Evolutionary conservation across 2,888 invertebrate species (phyloP).

Genomic region (Cataglyphis cursor): DNA sequence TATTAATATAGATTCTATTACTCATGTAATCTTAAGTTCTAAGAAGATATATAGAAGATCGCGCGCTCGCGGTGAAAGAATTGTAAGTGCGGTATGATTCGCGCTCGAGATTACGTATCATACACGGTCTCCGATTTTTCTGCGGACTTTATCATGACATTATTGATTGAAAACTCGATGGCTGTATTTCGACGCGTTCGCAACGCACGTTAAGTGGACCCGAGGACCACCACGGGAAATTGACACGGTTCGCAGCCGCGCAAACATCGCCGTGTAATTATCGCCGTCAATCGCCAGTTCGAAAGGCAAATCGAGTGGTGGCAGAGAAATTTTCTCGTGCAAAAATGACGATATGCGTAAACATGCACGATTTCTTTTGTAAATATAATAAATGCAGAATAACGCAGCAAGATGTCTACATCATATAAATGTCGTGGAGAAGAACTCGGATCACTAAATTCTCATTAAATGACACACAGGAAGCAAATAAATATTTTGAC

Average conservation of each 20-base stretch:
- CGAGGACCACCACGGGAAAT: conserved; percentile 49
- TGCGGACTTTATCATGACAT: conserved; percentile 25
- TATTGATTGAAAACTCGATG: conserved; percentile 55
- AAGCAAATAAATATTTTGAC: conserved; percentile 1
- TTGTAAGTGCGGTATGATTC: neutral
- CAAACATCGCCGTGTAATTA: conserved; percentile 60
- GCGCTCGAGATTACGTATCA: neutral
- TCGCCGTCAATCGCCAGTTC: conserved; percentile 52
- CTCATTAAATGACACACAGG: neutral
- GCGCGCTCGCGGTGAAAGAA: conserved; percentile 15
- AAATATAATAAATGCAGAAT: conserved; percentile 17
- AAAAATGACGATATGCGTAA: conserved; percentile 20
- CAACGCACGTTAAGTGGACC: conserved; percentile 37
- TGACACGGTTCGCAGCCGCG: conserved; percentile 54
- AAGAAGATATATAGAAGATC: neutral
- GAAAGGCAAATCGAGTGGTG: conserved; percentile 51
- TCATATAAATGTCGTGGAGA: neutral
- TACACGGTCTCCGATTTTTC: conserved; percentile 35
- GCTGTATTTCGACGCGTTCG: conserved; percentile 39
- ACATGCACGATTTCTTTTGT: conserved; percentile 19
- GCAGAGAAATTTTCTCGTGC: conserved; percentile 12
- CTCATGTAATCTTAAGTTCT: neutral
- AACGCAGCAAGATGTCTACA: neutral
- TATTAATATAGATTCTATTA: neutral
- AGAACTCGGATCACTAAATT: neutral